These are phyloP conservation scores for Arnoldichthys spilopterus DNA, from an alignment of 2,797 vertebrate species.

Conservation along the genomic window DNA sequence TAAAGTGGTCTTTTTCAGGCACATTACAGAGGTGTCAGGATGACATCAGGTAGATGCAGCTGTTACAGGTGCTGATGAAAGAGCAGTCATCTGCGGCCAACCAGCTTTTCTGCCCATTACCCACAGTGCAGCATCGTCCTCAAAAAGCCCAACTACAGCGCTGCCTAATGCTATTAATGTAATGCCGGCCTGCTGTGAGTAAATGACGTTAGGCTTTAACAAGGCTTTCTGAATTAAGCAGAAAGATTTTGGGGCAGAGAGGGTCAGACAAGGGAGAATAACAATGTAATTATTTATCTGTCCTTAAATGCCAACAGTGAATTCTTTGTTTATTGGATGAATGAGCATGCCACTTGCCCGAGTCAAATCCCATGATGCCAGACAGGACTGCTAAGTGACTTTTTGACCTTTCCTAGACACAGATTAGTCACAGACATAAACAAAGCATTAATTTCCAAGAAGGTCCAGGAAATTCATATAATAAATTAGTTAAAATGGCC, in stretches of 20 bases:
- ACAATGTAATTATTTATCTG: conserved; percentile 13
- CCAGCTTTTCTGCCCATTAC: conserved; percentile 65
- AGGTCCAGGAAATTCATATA: background rate
- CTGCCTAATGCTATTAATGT: conserved; percentile 1
- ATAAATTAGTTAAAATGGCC: background rate
- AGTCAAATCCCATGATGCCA: conserved; percentile 34
- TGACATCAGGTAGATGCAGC: conserved; percentile 62
- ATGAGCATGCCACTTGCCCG: conserved; percentile 8
- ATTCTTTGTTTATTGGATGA: conserved; percentile 8
- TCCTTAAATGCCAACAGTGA: conserved; percentile 22
- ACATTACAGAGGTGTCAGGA: conserved; percentile 45
- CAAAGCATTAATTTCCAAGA: background rate
- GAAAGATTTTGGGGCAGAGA: conserved; percentile 5
- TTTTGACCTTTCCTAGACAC: conserved; percentile 13
- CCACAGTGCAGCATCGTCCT: conserved; percentile 60
- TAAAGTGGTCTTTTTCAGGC: conserved; percentile 55
- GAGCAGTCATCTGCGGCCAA: conserved; percentile 52
- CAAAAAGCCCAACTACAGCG: conserved; percentile 24
- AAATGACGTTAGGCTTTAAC: conserved; percentile 18
- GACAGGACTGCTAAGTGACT: conserved; percentile 4
- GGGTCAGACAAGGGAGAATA: conserved; percentile 5
- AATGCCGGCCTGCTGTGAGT: conserved; percentile 13
- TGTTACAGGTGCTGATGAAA: conserved; percentile 61
- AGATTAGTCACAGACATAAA: background rate
- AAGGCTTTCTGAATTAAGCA: conserved; percentile 21